Percentiles rank a stretch among this genome's conserved stretches.
Evolutionary conservation across 2,113 vertebrate genomes (phyloP).

Genomic region (Genyomyrus donnyi): DNA sequence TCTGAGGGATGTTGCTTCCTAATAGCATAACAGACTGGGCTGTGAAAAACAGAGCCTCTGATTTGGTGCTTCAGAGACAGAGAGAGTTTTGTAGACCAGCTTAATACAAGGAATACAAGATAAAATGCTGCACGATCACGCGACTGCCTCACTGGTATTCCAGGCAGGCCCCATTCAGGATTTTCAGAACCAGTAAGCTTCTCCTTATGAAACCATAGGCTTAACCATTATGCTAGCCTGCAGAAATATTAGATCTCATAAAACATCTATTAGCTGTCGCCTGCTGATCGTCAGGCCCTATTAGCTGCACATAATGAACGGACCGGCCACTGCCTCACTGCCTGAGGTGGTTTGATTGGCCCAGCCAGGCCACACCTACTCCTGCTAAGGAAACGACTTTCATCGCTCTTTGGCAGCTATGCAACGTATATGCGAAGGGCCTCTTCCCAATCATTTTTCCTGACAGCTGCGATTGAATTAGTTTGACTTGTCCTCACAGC

Average conservation of each 20-base stretch:
- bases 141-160: neutral
- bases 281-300: neutral
- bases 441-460: slow-evolving; percentile 30
- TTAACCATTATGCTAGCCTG: neutral
- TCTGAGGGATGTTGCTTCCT: slow-evolving; percentile 70
- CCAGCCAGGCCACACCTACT: neutral
- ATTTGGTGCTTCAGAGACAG: slow-evolving; percentile 55
- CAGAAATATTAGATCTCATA: slow-evolving; percentile 5
- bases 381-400: neutral
- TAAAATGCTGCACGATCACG: neutral
- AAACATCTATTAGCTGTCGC: neutral
- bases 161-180: neutral
- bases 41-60: slow-evolving; percentile 71
- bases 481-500: slow-evolving; percentile 49
- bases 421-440: neutral
- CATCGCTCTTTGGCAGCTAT: neutral
- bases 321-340: neutral
- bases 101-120: neutral
- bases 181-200: neutral
- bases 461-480: slow-evolving; percentile 54
- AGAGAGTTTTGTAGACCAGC: slow-evolving; percentile 36
- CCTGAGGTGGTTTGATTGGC: neutral
- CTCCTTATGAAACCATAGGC: neutral
- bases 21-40: slow-evolving; percentile 68
- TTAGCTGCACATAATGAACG: neutral